Evolutionary conservation across 2,888 invertebrate genomes (phyloP).

Genomic region (Nomada fabriciana): DNA sequence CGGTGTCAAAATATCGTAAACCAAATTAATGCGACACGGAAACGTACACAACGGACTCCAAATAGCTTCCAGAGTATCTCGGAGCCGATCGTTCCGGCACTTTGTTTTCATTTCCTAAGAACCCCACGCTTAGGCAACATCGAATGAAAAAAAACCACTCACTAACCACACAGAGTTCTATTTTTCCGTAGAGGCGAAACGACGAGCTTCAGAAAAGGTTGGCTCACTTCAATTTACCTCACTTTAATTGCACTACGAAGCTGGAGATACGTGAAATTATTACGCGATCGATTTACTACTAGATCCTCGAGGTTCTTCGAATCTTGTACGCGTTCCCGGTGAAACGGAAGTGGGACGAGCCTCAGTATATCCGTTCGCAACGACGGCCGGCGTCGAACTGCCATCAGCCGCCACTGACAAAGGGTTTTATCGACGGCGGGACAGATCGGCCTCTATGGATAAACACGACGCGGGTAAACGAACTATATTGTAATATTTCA

Average conservation of each 20-base stretch:
- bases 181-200: neutral
- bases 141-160: too few species aligned
- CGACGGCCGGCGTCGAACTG: conserved; percentile 73
- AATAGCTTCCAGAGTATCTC: too few species aligned
- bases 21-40: too few species aligned
- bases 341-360: conserved; percentile 52
- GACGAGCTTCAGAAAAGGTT: too few species aligned
- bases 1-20: neutral
- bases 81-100: neutral
- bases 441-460: conserved; percentile 59
- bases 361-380: conserved; percentile 68
- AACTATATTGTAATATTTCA: neutral
- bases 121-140: neutral
- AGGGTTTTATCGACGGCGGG: conserved; percentile 70
- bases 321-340: conserved; percentile 29
- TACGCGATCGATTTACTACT: conserved; percentile 10
- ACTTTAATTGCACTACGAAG: neutral
- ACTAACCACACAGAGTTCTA: neutral
- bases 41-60: too few species aligned
- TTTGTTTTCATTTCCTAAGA: neutral
- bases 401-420: conserved; percentile 65
- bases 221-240: too few species aligned
- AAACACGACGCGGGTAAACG: conserved; percentile 36
- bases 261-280: neutral
- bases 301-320: conserved; percentile 21